Evolutionary conservation across 2,797 vertebrate species (phyloP), one percentile per base, ranked within the genome.

Genomic region (Varecia variegata): DNA sequence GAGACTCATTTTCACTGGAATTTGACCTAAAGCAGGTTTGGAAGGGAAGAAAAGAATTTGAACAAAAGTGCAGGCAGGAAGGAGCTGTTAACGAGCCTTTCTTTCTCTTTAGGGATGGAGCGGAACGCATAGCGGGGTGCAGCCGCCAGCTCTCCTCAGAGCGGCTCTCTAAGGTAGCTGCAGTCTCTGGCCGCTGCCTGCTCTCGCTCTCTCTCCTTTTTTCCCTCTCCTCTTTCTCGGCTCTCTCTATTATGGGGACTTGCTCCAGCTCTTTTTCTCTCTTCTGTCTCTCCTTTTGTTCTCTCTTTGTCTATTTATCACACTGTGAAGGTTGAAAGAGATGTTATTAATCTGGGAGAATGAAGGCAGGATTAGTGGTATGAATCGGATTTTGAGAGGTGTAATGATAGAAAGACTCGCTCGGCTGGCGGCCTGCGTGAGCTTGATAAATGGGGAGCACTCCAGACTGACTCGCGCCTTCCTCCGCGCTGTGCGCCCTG

Each of bases 241-340:
- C 98, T 99, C 98, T 99, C 98, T 98, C 98, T 99, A 99, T 99
- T 99, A 99, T 99, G 98, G 98, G 98, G 98, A 99, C 98, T 99
- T 98, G 98, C 98, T 98, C 99, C 98, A 98, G 99, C 98, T 99
- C 99, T 99, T 99, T 99, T 98, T 98, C 99, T 99, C 99, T 99
- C 99, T 99, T 99, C 98, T 98, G 98, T 98, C 98, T 98, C 98
- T 99, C 99, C 99, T 99, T 99, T 99, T 99, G 99, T 99, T 99
- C 99, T 99, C 99, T 97, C 98, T 99, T 99, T 99, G 99, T 99
- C 99, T 99, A 99, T 99, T 99, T 99, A 99, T 99, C 99, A 99
- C 99, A 99, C 99, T 99, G 99, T 99, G 99, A 99, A 99, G 99
- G 99, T 99, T 99, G 99, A 99, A 99, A 99, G 99, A 99, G 99